Percentiles rank a stretch among this genome's conserved stretches.
Evolutionary conservation across 2,113 vertebrate species (phyloP).

Genomic region (Dicerorhinus sumatrensis): DNA sequence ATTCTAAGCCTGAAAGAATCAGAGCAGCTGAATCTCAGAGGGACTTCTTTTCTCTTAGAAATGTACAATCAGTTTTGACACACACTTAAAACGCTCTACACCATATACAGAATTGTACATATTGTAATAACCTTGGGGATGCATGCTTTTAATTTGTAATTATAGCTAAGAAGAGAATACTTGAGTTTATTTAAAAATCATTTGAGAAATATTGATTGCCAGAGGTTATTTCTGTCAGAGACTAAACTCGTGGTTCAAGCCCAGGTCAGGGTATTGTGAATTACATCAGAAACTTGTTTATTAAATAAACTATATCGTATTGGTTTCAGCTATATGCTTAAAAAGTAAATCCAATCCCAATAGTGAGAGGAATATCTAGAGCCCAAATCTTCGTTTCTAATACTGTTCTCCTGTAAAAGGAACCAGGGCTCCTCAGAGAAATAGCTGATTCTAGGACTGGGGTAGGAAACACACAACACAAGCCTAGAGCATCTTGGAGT

Average conservation of each 20-base stretch:
- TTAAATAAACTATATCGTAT: background rate
- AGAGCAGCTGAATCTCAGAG: background rate
- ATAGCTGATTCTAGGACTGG: background rate
- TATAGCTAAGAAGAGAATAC: background rate
- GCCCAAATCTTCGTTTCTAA: background rate
- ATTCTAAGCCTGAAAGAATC: conserved; percentile 8
- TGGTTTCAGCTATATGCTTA: background rate
- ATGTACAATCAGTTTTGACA: background rate
- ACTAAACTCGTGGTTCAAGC: background rate
- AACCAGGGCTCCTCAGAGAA: background rate
- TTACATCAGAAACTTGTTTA: background rate
- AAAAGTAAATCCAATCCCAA: background rate
- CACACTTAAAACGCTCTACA: background rate
- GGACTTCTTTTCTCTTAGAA: conserved; percentile 1
- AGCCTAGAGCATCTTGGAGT: background rate
- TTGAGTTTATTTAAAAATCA: background rate
- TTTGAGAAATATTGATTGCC: background rate
- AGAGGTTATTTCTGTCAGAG: background rate
- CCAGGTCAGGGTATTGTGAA: background rate
- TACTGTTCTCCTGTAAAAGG: background rate
- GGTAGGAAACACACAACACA: background rate
- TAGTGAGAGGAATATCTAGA: background rate
- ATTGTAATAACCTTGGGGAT: background rate
- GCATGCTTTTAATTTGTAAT: background rate
- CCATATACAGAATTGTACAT: background rate